Percentiles rank a stretch among this genome's conserved stretches.
phyloP scores from a whole-genome alignment of 2,113 vertebrate genomes.

The Dipodomys ordii region DNA sequence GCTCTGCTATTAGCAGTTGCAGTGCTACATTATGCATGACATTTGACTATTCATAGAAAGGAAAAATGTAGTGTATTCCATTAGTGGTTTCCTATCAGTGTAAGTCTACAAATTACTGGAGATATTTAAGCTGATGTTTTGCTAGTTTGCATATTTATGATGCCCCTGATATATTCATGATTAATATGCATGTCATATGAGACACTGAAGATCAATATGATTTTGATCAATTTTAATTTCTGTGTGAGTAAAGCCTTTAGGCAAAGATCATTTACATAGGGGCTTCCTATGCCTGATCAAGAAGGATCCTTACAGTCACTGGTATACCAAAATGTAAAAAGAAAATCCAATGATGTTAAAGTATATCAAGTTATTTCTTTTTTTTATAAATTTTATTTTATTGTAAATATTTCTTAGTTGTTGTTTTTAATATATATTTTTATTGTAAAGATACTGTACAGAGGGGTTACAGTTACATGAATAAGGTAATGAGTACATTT shows the following conservation, averaged over 20 bases:
- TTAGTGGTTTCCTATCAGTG: constrained; percentile 76
- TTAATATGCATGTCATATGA: constrained; percentile 78
- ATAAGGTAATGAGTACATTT: too few relatives aligned
- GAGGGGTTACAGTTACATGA: too few relatives aligned
- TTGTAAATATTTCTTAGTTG: too few relatives aligned
- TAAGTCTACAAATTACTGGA: constrained; percentile 51
- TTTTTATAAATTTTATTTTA: too few relatives aligned
- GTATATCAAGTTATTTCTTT: neutral
- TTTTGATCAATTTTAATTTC: constrained; percentile 72
- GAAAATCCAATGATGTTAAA: neutral
- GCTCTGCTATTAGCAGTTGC: constrained; percentile 57
- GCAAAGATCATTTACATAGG: constrained; percentile 27
- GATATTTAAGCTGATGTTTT: constrained; percentile 71
- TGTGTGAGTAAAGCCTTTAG: constrained; percentile 47
- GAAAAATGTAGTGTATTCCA: constrained; percentile 65
- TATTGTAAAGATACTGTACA: too few relatives aligned
- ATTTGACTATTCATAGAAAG: constrained; percentile 63
- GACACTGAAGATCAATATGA: constrained; percentile 77
- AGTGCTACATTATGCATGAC: constrained; percentile 74
- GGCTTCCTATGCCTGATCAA: neutral
- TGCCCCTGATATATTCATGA: constrained; percentile 75
- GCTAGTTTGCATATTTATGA: constrained; percentile 81
- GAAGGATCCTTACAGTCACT: neutral
- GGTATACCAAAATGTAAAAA: neutral
- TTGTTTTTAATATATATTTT: too few relatives aligned